These are phyloP conservation scores for Semibalanus balanoides DNA, from an alignment of 1,140 invertebrate species.

Conservation along the genomic window DNA sequence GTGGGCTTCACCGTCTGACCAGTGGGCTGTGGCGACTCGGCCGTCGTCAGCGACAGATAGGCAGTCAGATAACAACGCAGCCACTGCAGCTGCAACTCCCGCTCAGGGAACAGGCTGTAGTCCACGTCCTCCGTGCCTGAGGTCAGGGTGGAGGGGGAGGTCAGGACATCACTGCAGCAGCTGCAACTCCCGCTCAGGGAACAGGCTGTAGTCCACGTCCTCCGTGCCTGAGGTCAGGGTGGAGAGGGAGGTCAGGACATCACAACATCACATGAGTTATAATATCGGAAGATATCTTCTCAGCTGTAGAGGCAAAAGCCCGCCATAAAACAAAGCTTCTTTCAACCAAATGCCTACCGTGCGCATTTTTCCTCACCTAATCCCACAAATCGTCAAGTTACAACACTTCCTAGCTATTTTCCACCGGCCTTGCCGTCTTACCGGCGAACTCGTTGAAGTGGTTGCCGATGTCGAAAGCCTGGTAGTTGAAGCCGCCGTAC, in stretches of 20 bases:
- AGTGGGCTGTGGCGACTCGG: not conserved
- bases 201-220: no score
- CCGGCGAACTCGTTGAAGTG: slow-evolving; percentile 97
- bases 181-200: no score
- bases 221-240: no score
- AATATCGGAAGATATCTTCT: no score
- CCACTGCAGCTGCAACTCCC: slow-evolving; percentile 69
- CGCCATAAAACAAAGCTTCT: no score
- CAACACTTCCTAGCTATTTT: no score
- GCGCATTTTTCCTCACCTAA: no score
- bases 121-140: slow-evolving; percentile 56
- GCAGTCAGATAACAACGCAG: slow-evolving; percentile 54
- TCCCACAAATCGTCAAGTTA: no score
- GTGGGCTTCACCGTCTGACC: slow-evolving; percentile 20
- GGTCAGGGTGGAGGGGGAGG: slow-evolving; percentile 25
- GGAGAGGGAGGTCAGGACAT: no score
- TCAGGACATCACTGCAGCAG: not conserved
- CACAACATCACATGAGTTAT: no score
- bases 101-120: slow-evolving; percentile 59
- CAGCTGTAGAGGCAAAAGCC: no score
- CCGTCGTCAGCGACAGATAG: slow-evolving; percentile 33
- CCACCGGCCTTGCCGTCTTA: slow-evolving; percentile 28
- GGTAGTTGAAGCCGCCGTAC: slow-evolving; percentile 86
- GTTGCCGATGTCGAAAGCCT: slow-evolving; percentile 93
- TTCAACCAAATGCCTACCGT: no score